Conservation (phyloP, 1,140 invertebrate genomes). For the Bombus polaris region DNA sequence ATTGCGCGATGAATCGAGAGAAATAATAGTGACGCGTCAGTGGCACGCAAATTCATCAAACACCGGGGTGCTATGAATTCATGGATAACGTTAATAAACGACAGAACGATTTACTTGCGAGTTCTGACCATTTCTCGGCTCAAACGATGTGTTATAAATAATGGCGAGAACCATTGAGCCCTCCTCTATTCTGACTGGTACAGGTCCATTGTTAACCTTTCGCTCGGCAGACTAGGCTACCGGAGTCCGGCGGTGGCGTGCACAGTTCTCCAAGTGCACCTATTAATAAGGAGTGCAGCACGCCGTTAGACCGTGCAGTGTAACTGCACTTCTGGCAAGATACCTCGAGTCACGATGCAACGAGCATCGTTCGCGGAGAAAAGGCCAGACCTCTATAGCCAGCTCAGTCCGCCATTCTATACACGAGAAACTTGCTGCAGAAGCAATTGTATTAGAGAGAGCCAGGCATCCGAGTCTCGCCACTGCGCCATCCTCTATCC, state of each 20-base stretch:
- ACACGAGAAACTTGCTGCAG: slow-evolving; percentile 58
- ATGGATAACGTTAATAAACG: slow-evolving; percentile 36
- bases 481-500: not conserved
- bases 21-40: not conserved
- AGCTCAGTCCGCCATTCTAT: not conserved
- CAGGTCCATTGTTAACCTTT: slow-evolving; percentile 57
- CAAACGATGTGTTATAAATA: slow-evolving; percentile 47
- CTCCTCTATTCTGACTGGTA: slow-evolving; percentile 16
- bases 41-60: not conserved
- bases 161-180: slow-evolving; percentile 46
- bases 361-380: slow-evolving; percentile 37
- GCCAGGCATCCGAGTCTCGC: not conserved
- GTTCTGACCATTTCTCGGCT: not conserved
- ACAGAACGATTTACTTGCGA: slow-evolving; percentile 39
- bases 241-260: slow-evolving; percentile 28
- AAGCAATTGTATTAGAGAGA: slow-evolving; percentile 67
- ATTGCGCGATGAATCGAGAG: not conserved
- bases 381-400: slow-evolving; percentile 1
- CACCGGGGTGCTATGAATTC: not conserved
- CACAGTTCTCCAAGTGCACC: slow-evolving; percentile 63
- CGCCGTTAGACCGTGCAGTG: slow-evolving; percentile 52
- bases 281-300: slow-evolving; percentile 64
- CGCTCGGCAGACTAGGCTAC: slow-evolving; percentile 7
- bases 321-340: slow-evolving; percentile 43
- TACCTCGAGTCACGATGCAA: slow-evolving; percentile 31